Evolutionary conservation across 2,888 invertebrate species (phyloP).

Genomic region (Marasmarcha lunaedactyla): DNA sequence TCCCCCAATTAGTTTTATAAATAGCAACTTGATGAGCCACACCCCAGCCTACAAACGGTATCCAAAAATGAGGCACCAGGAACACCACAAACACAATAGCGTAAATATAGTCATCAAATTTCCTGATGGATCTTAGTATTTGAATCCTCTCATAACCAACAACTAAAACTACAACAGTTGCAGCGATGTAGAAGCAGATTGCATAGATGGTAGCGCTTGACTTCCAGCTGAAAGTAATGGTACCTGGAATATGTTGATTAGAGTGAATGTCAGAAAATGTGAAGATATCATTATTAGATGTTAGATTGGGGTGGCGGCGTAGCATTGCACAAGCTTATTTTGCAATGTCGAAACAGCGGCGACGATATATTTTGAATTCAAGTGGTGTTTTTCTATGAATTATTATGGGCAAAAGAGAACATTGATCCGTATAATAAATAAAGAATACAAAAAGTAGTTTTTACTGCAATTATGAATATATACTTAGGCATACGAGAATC

Average conservation of each 20-base stretch:
- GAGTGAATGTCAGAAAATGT: background rate
- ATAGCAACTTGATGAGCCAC: slow-evolving; percentile 76
- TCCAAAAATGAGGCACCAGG: slow-evolving; percentile 77
- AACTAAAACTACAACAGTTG: slow-evolving; percentile 67
- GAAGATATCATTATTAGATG: background rate
- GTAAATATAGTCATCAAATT: slow-evolving; percentile 79
- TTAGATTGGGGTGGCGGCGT: too few relatives aligned
- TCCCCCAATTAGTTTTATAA: slow-evolving; percentile 77
- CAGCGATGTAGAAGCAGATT: slow-evolving; percentile 71
- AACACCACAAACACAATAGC: slow-evolving; percentile 75
- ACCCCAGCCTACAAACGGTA: slow-evolving; percentile 78
- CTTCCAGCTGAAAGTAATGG: slow-evolving; percentile 74
- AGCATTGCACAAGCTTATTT: too few relatives aligned
- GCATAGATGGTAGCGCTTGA: slow-evolving; percentile 75
- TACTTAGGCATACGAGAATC: too few relatives aligned
- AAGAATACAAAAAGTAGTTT: too few relatives aligned
- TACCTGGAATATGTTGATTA: slow-evolving; percentile 45
- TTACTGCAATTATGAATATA: too few relatives aligned
- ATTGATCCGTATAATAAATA: too few relatives aligned
- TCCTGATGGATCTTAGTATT: slow-evolving; percentile 71
- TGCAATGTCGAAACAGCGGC: too few relatives aligned
- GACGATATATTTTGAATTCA: too few relatives aligned
- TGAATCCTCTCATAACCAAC: slow-evolving; percentile 73
- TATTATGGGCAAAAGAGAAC: too few relatives aligned
- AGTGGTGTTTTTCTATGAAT: too few relatives aligned